Evolutionary conservation across 2,113 vertebrate species (phyloP).

Genomic region (Varanus salvator): DNA sequence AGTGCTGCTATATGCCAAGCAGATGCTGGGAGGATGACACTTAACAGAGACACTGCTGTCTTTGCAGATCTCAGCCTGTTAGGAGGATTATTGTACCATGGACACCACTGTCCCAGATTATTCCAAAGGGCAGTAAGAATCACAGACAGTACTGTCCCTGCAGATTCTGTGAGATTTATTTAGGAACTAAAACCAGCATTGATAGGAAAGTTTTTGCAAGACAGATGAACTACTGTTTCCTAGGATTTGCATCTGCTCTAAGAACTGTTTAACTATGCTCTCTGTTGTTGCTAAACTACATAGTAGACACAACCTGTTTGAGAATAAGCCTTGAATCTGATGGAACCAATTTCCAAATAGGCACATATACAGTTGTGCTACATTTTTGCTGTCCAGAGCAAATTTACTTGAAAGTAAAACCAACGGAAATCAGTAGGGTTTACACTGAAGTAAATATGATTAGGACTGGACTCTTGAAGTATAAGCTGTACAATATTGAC

Average conservation of each 20-base stretch:
- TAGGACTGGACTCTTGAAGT: not conserved
- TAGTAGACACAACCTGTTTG: not conserved
- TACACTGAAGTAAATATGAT: not conserved
- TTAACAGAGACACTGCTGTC: conserved; percentile 67
- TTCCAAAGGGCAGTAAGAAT: conserved; percentile 36
- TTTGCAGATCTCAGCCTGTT: conserved; percentile 56
- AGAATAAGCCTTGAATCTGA: not conserved
- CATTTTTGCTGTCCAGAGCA: not conserved
- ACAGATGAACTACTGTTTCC: conserved; percentile 64
- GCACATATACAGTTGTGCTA: not conserved
- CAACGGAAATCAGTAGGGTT: not conserved
- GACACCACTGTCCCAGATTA: conserved; percentile 72
- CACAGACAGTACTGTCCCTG: conserved; percentile 72
- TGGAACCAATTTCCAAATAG: not conserved
- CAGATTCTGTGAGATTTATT: conserved; percentile 48
- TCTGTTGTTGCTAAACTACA: not conserved
- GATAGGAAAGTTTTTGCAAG: conserved; percentile 38
- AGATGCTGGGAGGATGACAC: conserved; percentile 55
- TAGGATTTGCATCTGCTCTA: conserved; percentile 26
- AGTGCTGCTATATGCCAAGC: conserved; percentile 40
- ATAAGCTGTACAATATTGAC: not conserved
- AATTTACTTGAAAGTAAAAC: not conserved
- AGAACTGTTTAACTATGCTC: conserved; percentile 14
- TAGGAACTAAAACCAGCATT: conserved; percentile 61
- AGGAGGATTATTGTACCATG: conserved; percentile 73